Percentiles rank a stretch among this genome's conserved stretches.
phyloP scores from a whole-genome alignment of 2,888 invertebrate species.

The Camponotus fellah region DNA sequence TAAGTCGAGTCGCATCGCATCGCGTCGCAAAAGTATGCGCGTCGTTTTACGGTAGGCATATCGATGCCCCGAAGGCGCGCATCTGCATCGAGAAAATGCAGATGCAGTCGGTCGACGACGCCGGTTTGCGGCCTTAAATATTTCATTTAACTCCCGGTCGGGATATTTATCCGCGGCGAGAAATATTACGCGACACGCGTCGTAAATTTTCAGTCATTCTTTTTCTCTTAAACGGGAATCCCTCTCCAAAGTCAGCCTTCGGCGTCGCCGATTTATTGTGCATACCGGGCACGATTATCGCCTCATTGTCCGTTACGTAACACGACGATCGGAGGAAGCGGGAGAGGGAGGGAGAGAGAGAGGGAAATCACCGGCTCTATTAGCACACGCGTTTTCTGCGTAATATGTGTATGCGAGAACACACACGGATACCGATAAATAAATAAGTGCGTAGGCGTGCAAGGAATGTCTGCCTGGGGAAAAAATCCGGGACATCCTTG shows the following conservation, averaged over 20 bases:
- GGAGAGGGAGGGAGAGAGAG: not conserved
- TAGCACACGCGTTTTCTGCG: not conserved
- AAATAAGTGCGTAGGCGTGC: constrained; percentile 45
- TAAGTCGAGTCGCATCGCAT: constrained; percentile 3
- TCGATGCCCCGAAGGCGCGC: constrained; percentile 20
- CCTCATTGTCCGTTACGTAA: constrained; percentile 55
- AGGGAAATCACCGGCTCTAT: constrained; percentile 1
- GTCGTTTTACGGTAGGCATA: constrained; percentile 34
- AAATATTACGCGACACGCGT: constrained; percentile 11
- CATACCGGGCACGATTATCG: constrained; percentile 63
- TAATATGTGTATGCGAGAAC: no score
- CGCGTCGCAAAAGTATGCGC: constrained; percentile 37
- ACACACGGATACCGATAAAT: constrained; percentile 4
- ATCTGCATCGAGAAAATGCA: constrained; percentile 38
- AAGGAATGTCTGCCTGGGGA: constrained; percentile 30
- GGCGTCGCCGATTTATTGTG: constrained; percentile 64
- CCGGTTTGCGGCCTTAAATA: constrained; percentile 2
- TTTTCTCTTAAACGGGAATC: not conserved
- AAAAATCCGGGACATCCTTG: constrained; percentile 54
- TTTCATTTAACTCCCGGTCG: constrained; percentile 23
- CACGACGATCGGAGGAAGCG: not conserved
- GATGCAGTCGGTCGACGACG: not conserved
- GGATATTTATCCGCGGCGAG: constrained; percentile 7
- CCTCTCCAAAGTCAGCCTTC: not conserved
- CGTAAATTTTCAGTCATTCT: constrained; percentile 6